Evolutionary conservation across 2,797 vertebrate species (phyloP).

Genomic region (Schizothorax lantsangensis): DNA sequence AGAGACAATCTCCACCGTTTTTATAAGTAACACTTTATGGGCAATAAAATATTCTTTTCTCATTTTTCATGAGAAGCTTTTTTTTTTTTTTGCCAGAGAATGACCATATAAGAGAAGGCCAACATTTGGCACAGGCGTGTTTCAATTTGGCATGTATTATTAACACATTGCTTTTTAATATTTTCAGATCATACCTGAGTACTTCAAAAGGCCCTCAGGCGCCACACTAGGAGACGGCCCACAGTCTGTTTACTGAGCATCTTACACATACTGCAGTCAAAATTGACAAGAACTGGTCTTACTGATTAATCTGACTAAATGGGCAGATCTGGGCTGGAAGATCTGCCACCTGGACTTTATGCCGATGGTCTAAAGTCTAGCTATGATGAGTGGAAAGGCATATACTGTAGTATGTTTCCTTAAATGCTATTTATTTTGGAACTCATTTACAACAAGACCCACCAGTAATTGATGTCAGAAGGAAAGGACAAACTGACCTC

Average conservation of each 20-base stretch:
- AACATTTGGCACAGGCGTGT: neutral
- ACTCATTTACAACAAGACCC: neutral
- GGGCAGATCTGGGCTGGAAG: neutral
- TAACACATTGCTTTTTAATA: neutral
- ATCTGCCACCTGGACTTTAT: neutral
- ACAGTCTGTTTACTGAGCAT: neutral
- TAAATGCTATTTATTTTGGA: neutral
- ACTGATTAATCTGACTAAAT: neutral
- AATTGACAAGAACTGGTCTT: neutral
- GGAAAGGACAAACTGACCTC: conserved; percentile 34
- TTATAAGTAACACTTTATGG: conserved; percentile 18
- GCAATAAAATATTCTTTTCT: neutral
- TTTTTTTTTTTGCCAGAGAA: neutral
- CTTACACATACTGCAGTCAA: neutral
- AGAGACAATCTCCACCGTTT: conserved; percentile 45
- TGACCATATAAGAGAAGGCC: neutral
- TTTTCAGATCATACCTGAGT: neutral
- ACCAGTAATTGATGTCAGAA: neutral
- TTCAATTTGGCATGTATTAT: neutral
- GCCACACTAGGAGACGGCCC: neutral
- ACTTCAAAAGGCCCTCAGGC: neutral
- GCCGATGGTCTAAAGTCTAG: neutral
- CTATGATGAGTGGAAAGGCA: neutral
- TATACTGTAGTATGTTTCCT: conserved; percentile 1
- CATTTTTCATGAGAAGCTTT: neutral